These are phyloP conservation scores for Theropithecus gelada DNA, from an alignment of 2,113 vertebrate genomes.

Conservation along the genomic window DNA sequence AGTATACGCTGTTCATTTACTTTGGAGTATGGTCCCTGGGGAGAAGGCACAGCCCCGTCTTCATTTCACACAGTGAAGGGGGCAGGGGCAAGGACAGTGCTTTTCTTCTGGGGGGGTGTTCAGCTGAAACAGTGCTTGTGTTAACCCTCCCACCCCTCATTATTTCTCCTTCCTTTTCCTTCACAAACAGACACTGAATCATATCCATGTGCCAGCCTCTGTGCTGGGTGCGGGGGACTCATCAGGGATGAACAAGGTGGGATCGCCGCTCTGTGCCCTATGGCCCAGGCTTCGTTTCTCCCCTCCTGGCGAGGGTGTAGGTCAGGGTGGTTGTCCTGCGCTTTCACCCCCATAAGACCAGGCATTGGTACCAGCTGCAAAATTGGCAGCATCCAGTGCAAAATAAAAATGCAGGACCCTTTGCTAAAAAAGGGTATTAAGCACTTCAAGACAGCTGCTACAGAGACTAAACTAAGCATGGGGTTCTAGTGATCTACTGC, in stretches of 20 bases:
- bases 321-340: neutral
- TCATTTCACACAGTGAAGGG: neutral
- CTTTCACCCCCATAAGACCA: neutral
- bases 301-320: neutral
- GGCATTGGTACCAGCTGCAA: neutral
- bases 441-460: neutral
- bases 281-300: neutral
- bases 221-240: neutral
- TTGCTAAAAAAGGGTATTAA: neutral
- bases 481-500: neutral
- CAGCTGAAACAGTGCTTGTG: neutral
- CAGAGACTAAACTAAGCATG: neutral
- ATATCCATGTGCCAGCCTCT: neutral
- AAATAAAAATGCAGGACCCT: neutral
- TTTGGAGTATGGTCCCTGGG: neutral
- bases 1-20: neutral
- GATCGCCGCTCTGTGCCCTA: fast-evolving
- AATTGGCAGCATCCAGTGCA: neutral
- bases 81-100: neutral
- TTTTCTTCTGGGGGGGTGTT: neutral
- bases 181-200: neutral
- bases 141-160: neutral
- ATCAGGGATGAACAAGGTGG: neutral
- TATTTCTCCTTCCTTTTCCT: no score
- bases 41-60: neutral